phyloP scores from a whole-genome alignment of 2,888 invertebrate genomes.

The Pollenia griseotomentosa region DNA sequence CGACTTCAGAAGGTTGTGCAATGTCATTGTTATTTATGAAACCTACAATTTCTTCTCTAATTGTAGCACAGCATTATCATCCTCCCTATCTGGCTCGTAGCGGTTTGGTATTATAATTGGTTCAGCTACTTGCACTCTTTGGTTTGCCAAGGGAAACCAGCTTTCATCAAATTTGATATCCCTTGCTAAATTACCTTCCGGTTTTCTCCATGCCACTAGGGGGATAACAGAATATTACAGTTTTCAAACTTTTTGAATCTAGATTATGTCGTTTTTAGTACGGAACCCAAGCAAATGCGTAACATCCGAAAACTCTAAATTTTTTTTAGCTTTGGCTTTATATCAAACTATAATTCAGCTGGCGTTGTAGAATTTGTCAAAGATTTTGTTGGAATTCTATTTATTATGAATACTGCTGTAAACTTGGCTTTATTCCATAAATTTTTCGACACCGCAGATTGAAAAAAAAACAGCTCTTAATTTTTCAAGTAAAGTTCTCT shows the following conservation, averaged over 20 bases:
- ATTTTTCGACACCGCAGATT: constrained; percentile 12
- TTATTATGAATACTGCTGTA: constrained; percentile 8
- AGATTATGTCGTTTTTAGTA: too few relatives aligned
- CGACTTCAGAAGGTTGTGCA: neutral
- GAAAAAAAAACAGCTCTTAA: neutral
- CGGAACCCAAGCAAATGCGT: neutral
- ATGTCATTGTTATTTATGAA: neutral
- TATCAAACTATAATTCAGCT: neutral
- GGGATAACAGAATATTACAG: too few relatives aligned
- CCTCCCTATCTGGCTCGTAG: neutral
- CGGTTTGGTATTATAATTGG: too few relatives aligned
- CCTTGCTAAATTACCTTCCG: too few relatives aligned
- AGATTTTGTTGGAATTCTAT: neutral
- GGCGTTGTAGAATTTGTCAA: neutral
- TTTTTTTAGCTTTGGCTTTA: neutral
- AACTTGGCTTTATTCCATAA: constrained; percentile 9
- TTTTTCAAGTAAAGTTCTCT: too few relatives aligned
- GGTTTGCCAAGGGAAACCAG: too few relatives aligned
- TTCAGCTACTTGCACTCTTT: too few relatives aligned
- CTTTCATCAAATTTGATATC: too few relatives aligned
- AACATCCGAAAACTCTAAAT: neutral
- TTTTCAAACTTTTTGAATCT: too few relatives aligned
- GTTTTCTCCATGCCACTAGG: too few relatives aligned
- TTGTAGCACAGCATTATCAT: neutral
- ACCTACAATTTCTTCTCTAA: neutral